Base-by-base conservation (phyloP, 2,888 invertebrate species). In the Papilio demoleus region DNA sequence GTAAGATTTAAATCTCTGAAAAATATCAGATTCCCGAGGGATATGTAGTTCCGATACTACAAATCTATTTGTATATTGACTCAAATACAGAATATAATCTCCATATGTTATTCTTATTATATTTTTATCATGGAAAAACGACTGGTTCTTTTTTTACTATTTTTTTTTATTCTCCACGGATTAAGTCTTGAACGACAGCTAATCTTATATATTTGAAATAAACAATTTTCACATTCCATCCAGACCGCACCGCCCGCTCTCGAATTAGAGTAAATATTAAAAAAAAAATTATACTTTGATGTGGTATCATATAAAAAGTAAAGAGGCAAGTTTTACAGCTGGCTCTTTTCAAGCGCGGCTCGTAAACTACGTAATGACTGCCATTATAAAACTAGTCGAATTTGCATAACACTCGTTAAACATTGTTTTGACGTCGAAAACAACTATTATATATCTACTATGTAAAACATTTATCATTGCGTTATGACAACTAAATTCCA, bases 391-490 rank as follows among this genome's bases (percentile, higher is more conserved):
- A 53, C 53, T 61, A 61, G 61, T 50, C 40, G 40, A 67, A 67
- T 67, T 61, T 58, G 59, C 66, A 27, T 67, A 47, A 42, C 27
- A 22, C 22, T 65, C 61, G 67, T 62, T 65, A 68, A 67, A 59
- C 60, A 61, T 56, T 40, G 36, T 62, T 62, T 62, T 60, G 47
- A 56, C 42, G 59, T 27, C n/a, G 47, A 24, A 50, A 59, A 63
- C 31, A 63, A 40, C 31, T 36, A 31, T 67, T 67, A 45, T 50
- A 19, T 47, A 53, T 24, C 4, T 50, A 50, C 8, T 31, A 11
- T 56, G 53, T 14, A 24, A 50, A 22, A 53, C 17, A 14, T 24
- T 24, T 5, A 50, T 14, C 14, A 50, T 50, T 31, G 0, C 31
- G 8, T 56, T n/a, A 31, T 4, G 31, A 17, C 53, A 53, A 1